Evolutionary conservation across 2,113 vertebrate species (phyloP).

Genomic region (Glaucomys volans): DNA sequence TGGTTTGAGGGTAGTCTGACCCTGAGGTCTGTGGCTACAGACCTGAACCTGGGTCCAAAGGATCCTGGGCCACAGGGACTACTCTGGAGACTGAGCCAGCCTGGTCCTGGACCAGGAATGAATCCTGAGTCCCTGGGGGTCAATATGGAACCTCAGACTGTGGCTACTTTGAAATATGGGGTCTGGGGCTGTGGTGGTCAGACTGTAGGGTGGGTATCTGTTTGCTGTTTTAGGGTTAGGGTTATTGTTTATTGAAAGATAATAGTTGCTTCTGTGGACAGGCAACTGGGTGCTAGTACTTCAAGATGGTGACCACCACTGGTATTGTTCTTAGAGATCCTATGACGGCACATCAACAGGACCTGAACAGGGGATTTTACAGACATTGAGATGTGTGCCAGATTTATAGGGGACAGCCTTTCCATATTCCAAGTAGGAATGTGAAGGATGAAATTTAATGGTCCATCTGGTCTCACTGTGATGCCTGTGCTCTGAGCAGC

Average conservation of each 20-base stretch:
- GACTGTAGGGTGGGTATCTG: background rate
- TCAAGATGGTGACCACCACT: background rate
- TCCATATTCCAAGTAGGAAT: background rate
- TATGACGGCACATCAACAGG: background rate
- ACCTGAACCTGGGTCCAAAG: background rate
- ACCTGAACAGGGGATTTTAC: background rate
- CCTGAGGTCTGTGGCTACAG: background rate
- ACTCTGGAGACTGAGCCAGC: background rate
- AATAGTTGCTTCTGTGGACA: background rate
- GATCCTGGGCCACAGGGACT: background rate
- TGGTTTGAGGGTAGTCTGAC: no score
- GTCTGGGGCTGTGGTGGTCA: background rate
- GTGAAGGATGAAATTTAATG: conserved; percentile 53
- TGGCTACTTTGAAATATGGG: background rate
- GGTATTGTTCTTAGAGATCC: background rate
- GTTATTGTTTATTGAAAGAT: background rate
- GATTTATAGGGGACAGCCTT: background rate
- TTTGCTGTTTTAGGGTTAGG: background rate
- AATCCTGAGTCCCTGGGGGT: background rate
- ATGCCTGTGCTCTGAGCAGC: conserved; percentile 39
- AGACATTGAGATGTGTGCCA: background rate
- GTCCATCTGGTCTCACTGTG: conserved; percentile 39
- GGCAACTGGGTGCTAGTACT: background rate
- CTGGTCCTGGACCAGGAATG: background rate
- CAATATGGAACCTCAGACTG: background rate